Conservation (phyloP, 2,888 invertebrate species). For the Ornithoptera priamus region DNA sequence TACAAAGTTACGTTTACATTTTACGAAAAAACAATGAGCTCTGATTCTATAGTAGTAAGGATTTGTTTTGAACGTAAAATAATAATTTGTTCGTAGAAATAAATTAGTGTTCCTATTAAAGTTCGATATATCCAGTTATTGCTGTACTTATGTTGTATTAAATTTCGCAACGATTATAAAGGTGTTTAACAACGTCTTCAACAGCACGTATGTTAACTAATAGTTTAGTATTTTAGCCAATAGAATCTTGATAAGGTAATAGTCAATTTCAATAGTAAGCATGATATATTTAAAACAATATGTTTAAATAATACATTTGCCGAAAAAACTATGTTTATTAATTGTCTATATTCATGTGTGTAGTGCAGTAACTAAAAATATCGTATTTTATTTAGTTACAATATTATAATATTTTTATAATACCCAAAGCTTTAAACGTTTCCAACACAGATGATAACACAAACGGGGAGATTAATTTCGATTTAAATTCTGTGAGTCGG, state of each 20-base stretch:
- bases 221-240: conserved; percentile 22
- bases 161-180: conserved; percentile 73
- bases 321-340: background rate
- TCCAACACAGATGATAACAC: conserved; percentile 53
- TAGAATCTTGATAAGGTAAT: conserved; percentile 7
- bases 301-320: no score
- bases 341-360: background rate
- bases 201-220: conserved; percentile 34
- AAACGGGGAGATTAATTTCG: conserved; percentile 66
- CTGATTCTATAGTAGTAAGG: conserved; percentile 38
- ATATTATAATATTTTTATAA: no score
- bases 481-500: conserved; percentile 65
- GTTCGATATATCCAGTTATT: conserved; percentile 70
- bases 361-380: no score
- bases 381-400: no score
- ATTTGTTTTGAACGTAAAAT: conserved; percentile 29
- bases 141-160: conserved; percentile 72
- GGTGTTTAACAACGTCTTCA: conserved; percentile 63
- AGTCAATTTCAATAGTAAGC: background rate
- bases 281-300: no score
- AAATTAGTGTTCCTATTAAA: conserved; percentile 46
- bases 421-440: conserved; percentile 32
- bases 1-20: conserved; percentile 45
- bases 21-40: conserved; percentile 12
- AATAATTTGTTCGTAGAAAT: conserved; percentile 8